These are phyloP conservation scores for Spialia ferax DNA, from an alignment of 2,888 invertebrate species.

Conservation along the genomic window DNA sequence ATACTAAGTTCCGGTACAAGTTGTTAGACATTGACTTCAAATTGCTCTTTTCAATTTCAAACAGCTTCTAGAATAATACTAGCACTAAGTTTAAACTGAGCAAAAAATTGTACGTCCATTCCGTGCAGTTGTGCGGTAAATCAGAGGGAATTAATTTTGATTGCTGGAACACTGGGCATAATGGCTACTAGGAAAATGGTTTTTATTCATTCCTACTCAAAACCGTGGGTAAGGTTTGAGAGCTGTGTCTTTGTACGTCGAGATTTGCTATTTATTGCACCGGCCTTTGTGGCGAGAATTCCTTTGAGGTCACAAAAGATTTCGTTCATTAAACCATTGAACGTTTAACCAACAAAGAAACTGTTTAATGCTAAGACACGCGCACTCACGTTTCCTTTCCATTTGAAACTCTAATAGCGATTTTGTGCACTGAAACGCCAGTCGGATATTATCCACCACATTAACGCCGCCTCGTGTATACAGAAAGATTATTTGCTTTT, in stretches of 20 bases:
- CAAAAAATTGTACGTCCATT: constrained; percentile 38
- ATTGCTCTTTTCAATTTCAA: constrained; percentile 44
- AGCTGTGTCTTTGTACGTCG: constrained; percentile 42
- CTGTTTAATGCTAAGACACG: constrained; percentile 82
- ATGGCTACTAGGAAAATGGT: constrained; percentile 40
- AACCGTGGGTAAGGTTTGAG: constrained; percentile 45
- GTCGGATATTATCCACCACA: constrained; percentile 57
- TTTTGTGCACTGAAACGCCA: constrained; percentile 52
- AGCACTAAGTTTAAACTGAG: constrained; percentile 38
- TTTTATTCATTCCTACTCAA: constrained; percentile 31
- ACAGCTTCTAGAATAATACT: constrained; percentile 40
- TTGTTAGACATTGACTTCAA: constrained; percentile 39
- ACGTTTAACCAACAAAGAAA: constrained; percentile 76
- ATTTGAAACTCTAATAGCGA: constrained; percentile 60
- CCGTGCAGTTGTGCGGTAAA: constrained; percentile 31
- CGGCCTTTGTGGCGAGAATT: constrained; percentile 56
- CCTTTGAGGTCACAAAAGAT: constrained; percentile 59
- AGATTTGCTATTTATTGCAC: constrained; percentile 53
- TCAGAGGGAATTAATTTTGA: constrained; percentile 37
- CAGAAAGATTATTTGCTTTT: constrained; percentile 36
- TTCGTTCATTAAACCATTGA: constrained; percentile 67
- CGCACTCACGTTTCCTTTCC: constrained; percentile 65
- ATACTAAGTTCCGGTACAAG: constrained; percentile 27
- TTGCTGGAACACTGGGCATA: constrained; percentile 41
- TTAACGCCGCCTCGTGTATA: constrained; percentile 49